phyloP scores from a whole-genome alignment of 2,113 vertebrate genomes.

The human region GRCh38 chr2:21175501-21176000 shows the following conservation, averaged over 20 bases:
- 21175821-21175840: background rate
- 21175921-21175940: conserved; percentile 14
- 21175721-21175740: background rate
- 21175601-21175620: background rate
- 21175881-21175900: conserved; percentile 9
- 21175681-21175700: background rate
- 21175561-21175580: background rate
- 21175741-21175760: background rate
- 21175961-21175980: background rate
- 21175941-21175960: background rate
- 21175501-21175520: background rate
- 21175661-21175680: background rate
- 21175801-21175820: background rate
- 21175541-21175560: background rate
- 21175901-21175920: conserved; percentile 37
- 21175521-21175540: background rate
- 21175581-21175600: background rate
- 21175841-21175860: conserved; percentile 13
- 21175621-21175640: background rate
- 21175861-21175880: background rate
- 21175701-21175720: background rate
- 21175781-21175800: background rate
- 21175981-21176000: conserved; percentile 39
- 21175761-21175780: background rate
- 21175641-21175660: conserved; percentile 24